Evolutionary conservation across 1,140 invertebrate species (phyloP).

Genomic region (Bicyclus anynana): DNA sequence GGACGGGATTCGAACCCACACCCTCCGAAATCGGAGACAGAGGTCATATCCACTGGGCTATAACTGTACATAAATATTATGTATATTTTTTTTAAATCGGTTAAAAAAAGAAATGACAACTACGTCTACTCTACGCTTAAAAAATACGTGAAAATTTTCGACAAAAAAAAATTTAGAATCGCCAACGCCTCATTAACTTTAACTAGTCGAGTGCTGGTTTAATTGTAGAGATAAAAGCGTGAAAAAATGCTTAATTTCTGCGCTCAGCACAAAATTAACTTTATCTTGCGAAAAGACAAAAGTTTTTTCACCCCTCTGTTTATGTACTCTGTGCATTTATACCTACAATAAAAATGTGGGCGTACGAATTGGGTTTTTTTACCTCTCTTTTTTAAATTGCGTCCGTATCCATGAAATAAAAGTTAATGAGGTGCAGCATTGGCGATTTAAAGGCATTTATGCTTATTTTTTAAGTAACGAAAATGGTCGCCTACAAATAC

Average conservation of each 20-base stretch:
- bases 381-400: slow-evolving; percentile 12
- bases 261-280: neutral
- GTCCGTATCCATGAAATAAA: slow-evolving; percentile 14
- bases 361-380: slow-evolving; percentile 4
- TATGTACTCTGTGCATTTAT: slow-evolving; percentile 14
- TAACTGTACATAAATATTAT: too few species aligned
- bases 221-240: neutral
- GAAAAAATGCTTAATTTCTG: neutral
- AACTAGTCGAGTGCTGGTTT: neutral
- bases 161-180: too few species aligned
- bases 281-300: neutral
- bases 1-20: too few species aligned
- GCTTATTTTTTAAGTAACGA: too few species aligned
- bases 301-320: neutral
- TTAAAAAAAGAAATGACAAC: too few species aligned
- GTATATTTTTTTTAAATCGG: too few species aligned
- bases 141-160: too few species aligned
- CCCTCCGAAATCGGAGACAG: too few species aligned
- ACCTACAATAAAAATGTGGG: slow-evolving; percentile 11
- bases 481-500: too few species aligned
- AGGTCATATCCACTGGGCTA: too few species aligned
- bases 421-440: slow-evolving; percentile 20
- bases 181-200: neutral
- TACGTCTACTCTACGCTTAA: too few species aligned
- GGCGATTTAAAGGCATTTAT: neutral